Base-by-base conservation (phyloP, 2,113 vertebrate species). In the Cheilinus undulatus region DNA sequence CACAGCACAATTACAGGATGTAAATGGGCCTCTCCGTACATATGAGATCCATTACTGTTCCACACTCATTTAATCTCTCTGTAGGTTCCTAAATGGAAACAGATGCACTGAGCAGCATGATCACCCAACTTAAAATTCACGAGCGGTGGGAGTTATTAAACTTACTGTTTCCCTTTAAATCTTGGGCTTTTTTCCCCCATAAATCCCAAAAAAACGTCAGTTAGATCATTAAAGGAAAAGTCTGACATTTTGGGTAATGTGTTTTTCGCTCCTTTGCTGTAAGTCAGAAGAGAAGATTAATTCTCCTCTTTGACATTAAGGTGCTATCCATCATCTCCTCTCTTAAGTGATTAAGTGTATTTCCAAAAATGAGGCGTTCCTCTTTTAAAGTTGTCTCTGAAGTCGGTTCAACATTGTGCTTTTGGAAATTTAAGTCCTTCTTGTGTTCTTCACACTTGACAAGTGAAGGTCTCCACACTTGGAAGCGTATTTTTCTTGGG, bases 21-120 rank as follows among this genome's bases (percentile, higher is more conserved):
- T 83, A 82, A 87, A 81, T 77, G 78, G 69, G 61, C 68, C 77
- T 69, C 80, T 70, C 48, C 43, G 26, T 76, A 69, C 83, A 82
- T 75, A 64, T 68, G 79, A 89, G 79, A 63, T 30, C 80, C 57
- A 81, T 86, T 83, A 78, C 48, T 61, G 66, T 60, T 75, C 60
- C 78, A 73, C 65, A 76, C 67, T 73, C 73, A 58, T 83, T 85
- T 80, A 76, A 80, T 87, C 80, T 82, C 76, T 54, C 82, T 40
- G 68, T 63, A 72, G 83, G 75, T 68, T 68, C 32, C 57, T 78
- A 76, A 90, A 74, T 82, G 57, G 78, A 89, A 92, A 86, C 91
- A 90, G 76, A 85, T 88, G 83, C 76, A 59, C 48, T 56, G 32
- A 68, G 52, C 60, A 63, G 76, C 73, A 22, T 63, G 73, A 84